A percentile compares a stretch with the other conserved stretches of the same genome.
phyloP scores from a whole-genome alignment of 2,113 vertebrate genomes.

The Epinephelus fuscoguttatus region DNA sequence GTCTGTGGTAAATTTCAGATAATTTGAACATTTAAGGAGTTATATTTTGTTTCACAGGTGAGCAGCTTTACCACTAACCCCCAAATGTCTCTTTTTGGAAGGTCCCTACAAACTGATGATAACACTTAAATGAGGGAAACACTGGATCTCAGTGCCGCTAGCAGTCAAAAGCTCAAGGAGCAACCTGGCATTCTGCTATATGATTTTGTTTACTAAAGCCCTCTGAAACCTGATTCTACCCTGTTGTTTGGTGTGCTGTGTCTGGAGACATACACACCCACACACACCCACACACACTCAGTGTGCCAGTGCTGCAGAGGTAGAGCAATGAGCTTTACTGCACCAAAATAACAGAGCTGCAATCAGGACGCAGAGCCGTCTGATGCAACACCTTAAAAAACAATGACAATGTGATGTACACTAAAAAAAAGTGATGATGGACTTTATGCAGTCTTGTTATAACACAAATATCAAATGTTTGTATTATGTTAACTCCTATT shows the following conservation, averaged over 20 bases:
- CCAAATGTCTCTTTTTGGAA: neutral
- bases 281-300: conserved; percentile 14
- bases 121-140: too few species aligned
- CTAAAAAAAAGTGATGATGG: neutral
- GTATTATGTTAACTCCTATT: too few species aligned
- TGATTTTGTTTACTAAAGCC: neutral
- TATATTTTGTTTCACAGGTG: neutral
- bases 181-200: too few species aligned
- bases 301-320: conserved; percentile 51
- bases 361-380: conserved; percentile 3
- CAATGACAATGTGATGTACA: neutral
- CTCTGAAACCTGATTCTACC: conserved; percentile 6
- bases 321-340: conserved; percentile 34
- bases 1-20: neutral
- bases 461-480: neutral
- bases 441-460: neutral
- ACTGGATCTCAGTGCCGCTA: too few species aligned
- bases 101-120: neutral
- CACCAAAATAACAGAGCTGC: conserved; percentile 31
- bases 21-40: neutral
- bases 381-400: conserved; percentile 1
- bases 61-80: neutral
- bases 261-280: neutral
- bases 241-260: conserved; percentile 2
- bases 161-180: too few species aligned